Evolutionary conservation across 2,113 vertebrate genomes (phyloP).

Genomic region (Chloropsis hardwickii): DNA sequence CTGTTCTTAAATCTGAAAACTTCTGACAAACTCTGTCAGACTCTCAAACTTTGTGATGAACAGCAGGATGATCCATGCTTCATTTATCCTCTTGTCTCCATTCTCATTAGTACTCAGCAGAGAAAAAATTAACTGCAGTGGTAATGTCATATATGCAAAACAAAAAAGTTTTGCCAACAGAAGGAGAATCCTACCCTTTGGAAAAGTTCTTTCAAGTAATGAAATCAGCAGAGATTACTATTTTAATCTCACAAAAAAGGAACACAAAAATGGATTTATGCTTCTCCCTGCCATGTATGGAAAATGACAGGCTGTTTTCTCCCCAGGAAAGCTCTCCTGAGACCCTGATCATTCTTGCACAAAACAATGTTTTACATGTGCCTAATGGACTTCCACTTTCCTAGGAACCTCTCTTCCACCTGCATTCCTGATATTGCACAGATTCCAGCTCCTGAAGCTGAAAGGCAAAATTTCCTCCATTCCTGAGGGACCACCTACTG

Average conservation of each 20-base stretch:
- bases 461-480: not conserved
- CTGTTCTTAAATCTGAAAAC: not conserved
- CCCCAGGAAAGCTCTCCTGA: not conserved
- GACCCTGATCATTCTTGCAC: not conserved
- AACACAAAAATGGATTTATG: not conserved
- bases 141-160: not conserved
- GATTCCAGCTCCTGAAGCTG: not conserved
- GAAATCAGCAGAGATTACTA: not conserved
- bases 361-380: not conserved
- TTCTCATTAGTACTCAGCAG: not conserved
- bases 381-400: not conserved
- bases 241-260: not conserved
- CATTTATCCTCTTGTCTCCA: not conserved
- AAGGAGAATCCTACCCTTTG: not conserved
- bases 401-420: not conserved
- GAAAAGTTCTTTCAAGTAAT: not conserved
- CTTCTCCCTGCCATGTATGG: not conserved
- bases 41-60: not conserved
- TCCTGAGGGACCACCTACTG: not conserved
- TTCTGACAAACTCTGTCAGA: not conserved
- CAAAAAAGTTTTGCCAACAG: not conserved
- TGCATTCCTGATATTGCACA: not conserved
- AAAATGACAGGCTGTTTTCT: not conserved
- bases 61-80: not conserved
- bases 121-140: not conserved